phyloP scores from a whole-genome alignment of 2,113 vertebrate genomes.

The Hepsetus odoe region DNA sequence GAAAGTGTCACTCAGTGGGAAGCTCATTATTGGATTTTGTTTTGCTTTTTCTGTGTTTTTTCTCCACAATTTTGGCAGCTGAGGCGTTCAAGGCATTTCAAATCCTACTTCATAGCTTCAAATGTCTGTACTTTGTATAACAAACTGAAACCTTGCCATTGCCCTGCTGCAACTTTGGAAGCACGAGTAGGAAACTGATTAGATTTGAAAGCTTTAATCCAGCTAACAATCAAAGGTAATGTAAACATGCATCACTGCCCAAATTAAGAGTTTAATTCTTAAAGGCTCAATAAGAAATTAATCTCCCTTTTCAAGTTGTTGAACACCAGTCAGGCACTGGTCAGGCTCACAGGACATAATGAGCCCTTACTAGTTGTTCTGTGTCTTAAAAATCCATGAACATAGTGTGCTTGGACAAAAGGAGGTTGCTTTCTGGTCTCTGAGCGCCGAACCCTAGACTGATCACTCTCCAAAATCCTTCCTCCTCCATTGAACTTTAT shows the following conservation, averaged over 20 bases:
- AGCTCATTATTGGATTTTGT: neutral
- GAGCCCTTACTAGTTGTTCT: neutral
- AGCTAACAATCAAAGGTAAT: slow-evolving; percentile 38
- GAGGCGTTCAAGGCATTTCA: neutral
- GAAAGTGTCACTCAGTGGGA: neutral
- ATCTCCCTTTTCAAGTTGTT: slow-evolving; percentile 34
- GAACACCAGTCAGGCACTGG: slow-evolving; percentile 25
- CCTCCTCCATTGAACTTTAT: slow-evolving; percentile 34
- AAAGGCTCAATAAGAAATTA: slow-evolving; percentile 17
- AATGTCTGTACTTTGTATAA: neutral
- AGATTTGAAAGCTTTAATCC: neutral
- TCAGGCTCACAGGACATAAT: slow-evolving; percentile 28
- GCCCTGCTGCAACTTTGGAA: neutral
- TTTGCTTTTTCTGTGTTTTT: neutral
- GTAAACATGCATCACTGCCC: slow-evolving; percentile 33
- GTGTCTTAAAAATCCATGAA: slow-evolving; percentile 40
- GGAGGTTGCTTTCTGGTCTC: slow-evolving; percentile 41
- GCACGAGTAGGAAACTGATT: slow-evolving; percentile 16
- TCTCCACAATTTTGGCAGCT: too few species aligned
- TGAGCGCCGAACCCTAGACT: slow-evolving; percentile 32
- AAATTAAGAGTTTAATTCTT: slow-evolving; percentile 27
- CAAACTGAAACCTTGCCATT: neutral
- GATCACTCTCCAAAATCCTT: slow-evolving; percentile 40
- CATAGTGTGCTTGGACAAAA: slow-evolving; percentile 29
- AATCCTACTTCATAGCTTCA: neutral